Conservation (phyloP, 2,888 invertebrate genomes). For the Philereme transversata region DNA sequence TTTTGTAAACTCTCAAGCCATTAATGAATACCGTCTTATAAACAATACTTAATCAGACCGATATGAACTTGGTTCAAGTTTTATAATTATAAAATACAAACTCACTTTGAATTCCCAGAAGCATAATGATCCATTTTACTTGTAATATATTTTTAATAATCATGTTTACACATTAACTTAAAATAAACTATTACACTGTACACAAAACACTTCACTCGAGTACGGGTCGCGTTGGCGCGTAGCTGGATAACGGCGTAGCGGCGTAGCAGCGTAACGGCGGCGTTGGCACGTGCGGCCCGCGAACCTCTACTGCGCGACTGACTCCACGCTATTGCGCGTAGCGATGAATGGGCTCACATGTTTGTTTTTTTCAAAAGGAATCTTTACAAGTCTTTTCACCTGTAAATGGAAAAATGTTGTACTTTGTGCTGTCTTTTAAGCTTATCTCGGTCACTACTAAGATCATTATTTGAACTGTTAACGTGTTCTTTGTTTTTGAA, state of each 20-base stretch:
- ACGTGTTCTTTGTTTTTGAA: background rate
- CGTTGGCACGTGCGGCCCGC: constrained; percentile 46
- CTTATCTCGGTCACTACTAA: constrained; percentile 27
- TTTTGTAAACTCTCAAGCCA: no score
- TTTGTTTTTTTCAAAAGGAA: constrained; percentile 58
- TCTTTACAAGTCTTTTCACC: constrained; percentile 53
- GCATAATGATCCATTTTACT: constrained; percentile 47
- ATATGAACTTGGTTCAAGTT: background rate
- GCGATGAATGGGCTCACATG: constrained; percentile 56
- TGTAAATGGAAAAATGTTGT: constrained; percentile 38
- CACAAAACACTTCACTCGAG: constrained; percentile 32
- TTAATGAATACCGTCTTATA: no score
- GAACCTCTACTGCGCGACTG: constrained; percentile 51
- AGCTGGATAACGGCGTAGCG: constrained; percentile 39
- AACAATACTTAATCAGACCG: background rate
- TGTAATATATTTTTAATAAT: constrained; percentile 46
- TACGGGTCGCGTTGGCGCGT: constrained; percentile 29
- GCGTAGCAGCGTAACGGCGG: constrained; percentile 31
- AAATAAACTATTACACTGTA: constrained; percentile 39
- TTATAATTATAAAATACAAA: constrained; percentile 24
- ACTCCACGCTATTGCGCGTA: constrained; percentile 41
- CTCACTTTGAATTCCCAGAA: constrained; percentile 55
- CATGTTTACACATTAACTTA: constrained; percentile 46
- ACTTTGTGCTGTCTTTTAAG: constrained; percentile 27
- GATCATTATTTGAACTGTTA: background rate